Base-by-base conservation (phyloP, 2,113 vertebrate genomes). In the Chionodraco myersi region DNA sequence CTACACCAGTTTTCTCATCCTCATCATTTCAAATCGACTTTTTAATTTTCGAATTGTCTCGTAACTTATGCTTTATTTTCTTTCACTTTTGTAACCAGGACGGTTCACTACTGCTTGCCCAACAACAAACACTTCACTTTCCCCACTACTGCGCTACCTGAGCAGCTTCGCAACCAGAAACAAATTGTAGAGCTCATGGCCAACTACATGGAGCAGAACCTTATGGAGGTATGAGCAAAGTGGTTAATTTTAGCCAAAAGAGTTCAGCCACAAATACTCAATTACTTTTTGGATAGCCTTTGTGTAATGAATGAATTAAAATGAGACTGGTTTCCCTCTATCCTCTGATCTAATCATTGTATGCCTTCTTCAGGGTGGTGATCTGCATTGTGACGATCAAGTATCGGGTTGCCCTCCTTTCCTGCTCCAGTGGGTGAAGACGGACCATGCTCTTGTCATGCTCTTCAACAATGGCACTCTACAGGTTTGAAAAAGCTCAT, bases 361-460 rank as follows among this genome's bases (percentile, higher is more conserved):
- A 30, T 68, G 1, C 45, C 61, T 12, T 76, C 26, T 63, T 49
- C 76, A 99, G 98, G 98, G 98, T 89, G 97, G 97, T 73, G 97
- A 99, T 88, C 91, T 99, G 92, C 91, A 96, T 85, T 91, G 92
- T 96, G 89, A 97, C 90, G 89, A 91, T 78, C 0, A 95, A 84
- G 56, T 84, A 84, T 49, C 95, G 0, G 87, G 92, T 1, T 82
- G 95, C 1, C 94, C 96, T 14, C 95, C 96, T 51, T 94, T 99
- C 56, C 95, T 99, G 26, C 92, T 99, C 67, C 98, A 99, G 92
- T 99, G 98, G 98, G 96, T 99, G 86, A 99, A 99, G 92, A 99
- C 97, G 0, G 97, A 99, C 59, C 97, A 98, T 65, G 98, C 98
- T 54, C 96, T 99, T 47, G 94, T 99, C 59, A 99, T 99, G 97